Conservation (phyloP, 2,113 vertebrate genomes). For the Prochilodus magdalenae region DNA sequence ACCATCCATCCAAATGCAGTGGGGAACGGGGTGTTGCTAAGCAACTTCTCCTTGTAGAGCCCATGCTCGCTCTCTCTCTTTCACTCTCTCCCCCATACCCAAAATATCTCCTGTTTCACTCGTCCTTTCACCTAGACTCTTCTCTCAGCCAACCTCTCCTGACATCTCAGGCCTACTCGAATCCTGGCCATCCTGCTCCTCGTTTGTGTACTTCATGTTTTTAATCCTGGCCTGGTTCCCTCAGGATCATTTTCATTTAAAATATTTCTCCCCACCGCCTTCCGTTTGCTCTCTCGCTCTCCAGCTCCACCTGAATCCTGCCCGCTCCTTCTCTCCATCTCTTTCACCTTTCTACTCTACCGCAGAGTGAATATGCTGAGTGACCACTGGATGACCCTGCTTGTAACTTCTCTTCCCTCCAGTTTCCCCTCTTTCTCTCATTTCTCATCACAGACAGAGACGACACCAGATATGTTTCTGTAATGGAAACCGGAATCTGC, state of each 20-base stretch:
- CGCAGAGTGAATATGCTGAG: neutral
- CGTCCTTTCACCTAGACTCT: neutral
- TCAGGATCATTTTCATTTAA: constrained; percentile 1
- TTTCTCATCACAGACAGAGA: neutral
- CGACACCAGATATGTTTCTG: no score
- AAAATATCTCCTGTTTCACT: constrained; percentile 5
- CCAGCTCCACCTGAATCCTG: neutral
- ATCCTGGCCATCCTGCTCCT: neutral
- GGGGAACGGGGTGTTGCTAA: constrained; percentile 64
- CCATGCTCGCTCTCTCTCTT: constrained; percentile 14
- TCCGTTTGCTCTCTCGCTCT: neutral
- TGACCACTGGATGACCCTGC: neutral
- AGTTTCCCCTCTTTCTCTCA: neutral
- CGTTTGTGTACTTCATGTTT: neutral
- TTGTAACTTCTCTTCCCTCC: neutral
- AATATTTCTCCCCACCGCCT: neutral
- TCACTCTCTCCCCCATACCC: neutral
- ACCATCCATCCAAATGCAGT: constrained; percentile 46
- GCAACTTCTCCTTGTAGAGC: constrained; percentile 65
- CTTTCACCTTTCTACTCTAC: neutral
- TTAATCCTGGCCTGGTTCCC: neutral
- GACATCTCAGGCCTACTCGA: constrained; percentile 20
- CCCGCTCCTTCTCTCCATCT: neutral
- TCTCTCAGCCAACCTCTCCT: neutral
- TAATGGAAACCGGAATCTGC: no score